Evolutionary conservation across 2,113 vertebrate genomes (phyloP), one percentile per base, ranked within the genome.

Genomic region (Passerina amoena): DNA sequence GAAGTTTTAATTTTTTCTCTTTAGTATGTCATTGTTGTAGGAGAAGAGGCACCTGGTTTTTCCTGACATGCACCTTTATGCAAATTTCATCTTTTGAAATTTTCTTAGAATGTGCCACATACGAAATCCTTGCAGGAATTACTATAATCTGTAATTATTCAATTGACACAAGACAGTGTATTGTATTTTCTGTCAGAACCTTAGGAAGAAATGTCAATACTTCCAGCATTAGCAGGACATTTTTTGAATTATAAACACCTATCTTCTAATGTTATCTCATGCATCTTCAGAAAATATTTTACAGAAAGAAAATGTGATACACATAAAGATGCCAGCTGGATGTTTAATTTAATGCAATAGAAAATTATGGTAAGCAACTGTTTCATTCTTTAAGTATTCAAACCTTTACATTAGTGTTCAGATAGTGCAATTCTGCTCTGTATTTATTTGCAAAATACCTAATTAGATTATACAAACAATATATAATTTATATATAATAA

Each of bases 131-230:
- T 93, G 57, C 61, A 84, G 90, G 88, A 96, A 93, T 94, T 92
- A 90, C 66, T 93, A 35, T 95, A 94, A 96, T 95, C 91, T 96
- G 64, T 93, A 96, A 95, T 92, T 96, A 96, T 96, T 94, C 86
- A 83, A 70, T 81, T 93, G 93, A 90, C 25, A 14, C 78, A 88
- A 96, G 61, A 40, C 82, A 75, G 61, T 61, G 56, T 86, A 94
- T 95, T 92, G 69, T 88, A 92, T 95, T 96, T 96, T 95, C 85
- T 90, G 38, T 73, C 81, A 96, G 89, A 94, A 91, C 50, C 86
- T 86, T 68, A 38, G 75, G 88, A 94, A 92, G 73, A 91, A 96
- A 92, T 89, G 88, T 94, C 95, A 96, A 94, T 96, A 94, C 71
- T 95, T 96, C 91, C 78, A 87, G 57, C 75, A 94, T 84, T 86